Evolutionary conservation across 2,113 vertebrate genomes (phyloP), one percentile per base, ranked within the genome.

Genomic region (Numida meleagris): DNA sequence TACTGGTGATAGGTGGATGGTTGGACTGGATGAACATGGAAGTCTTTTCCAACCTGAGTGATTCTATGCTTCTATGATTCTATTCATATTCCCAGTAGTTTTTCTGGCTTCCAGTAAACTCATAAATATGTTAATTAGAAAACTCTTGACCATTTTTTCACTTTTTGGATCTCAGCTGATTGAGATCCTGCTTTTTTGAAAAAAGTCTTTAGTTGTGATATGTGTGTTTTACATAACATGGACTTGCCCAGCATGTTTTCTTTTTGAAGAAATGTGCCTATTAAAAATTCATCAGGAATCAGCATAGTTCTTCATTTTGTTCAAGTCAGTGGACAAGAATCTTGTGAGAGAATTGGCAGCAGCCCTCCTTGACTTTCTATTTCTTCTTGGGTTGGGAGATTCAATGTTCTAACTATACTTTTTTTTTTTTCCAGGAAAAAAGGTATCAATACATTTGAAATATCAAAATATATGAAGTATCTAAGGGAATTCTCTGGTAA

Each of bases 61-160:
- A 50, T 50, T 50, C 24, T 50, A 25, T 8, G 24, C 24, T 50
- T 50, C 24, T 25, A 13, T 50, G 48, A 50, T 50, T 25, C 38
- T 80, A 14, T 77, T 67, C 42, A 85, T 65, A 83, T 72, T 91
- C 55, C 45, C 61, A 33, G 31, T 29, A 51, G 36, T 43, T 90
- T 79, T 75, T 70, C 63, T 81, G 36, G 77, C 36, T 58, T 84
- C 12, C 40, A 50, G 42, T 38, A 43, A 38, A 57, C 18, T n/a
- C 46, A 68, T 90, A 95, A 94, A 88, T 72, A 96, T 80, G 63
- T 74, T 95, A 86, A 89, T 82, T 84, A 82, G 45, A 46, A 66
- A 85, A 62, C 33, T 79, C 82, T 86, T 93, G 51, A 84, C 73
- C 62, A 11, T 79, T 88, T 86, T 83, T 43, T 51, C 58, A 76